Conservation (phyloP, 2,113 vertebrate genomes). For the Ctenomys sociabilis region DNA sequence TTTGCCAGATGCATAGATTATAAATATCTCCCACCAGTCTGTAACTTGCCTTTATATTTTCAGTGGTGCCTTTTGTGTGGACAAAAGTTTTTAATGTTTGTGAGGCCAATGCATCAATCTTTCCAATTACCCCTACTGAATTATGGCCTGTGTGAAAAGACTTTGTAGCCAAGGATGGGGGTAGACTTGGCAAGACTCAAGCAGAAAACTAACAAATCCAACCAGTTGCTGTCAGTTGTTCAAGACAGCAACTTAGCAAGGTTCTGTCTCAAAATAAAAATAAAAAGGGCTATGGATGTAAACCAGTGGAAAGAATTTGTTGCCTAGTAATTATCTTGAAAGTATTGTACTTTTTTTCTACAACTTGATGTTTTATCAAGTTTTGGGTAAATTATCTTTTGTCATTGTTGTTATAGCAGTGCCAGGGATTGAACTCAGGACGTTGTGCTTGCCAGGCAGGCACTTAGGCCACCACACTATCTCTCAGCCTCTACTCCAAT, state of each 20-base stretch:
- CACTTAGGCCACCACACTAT: too few species aligned
- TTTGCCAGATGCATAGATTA: neutral
- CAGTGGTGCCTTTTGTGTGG: neutral
- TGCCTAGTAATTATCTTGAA: neutral
- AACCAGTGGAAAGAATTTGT: neutral
- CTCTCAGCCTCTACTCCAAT: neutral
- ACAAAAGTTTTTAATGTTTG: constrained; percentile 1
- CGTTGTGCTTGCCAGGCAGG: too few species aligned
- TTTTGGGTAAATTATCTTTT: neutral
- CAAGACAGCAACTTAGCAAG: neutral
- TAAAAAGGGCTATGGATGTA: neutral
- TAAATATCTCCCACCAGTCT: neutral
- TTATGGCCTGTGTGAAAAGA: neutral
- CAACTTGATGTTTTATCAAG: neutral
- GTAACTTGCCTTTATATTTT: neutral
- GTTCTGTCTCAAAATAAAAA: neutral
- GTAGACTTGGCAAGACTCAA: neutral
- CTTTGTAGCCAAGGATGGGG: neutral
- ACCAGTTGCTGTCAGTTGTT: neutral
- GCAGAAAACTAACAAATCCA: neutral
- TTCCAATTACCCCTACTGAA: neutral
- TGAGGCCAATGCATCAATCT: neutral
- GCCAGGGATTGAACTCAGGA: too few species aligned
- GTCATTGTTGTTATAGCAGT: neutral
- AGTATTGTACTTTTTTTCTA: neutral